These are phyloP conservation scores for Alosa sapidissima DNA, from an alignment of 2,797 vertebrate genomes.

Conservation along the genomic window DNA sequence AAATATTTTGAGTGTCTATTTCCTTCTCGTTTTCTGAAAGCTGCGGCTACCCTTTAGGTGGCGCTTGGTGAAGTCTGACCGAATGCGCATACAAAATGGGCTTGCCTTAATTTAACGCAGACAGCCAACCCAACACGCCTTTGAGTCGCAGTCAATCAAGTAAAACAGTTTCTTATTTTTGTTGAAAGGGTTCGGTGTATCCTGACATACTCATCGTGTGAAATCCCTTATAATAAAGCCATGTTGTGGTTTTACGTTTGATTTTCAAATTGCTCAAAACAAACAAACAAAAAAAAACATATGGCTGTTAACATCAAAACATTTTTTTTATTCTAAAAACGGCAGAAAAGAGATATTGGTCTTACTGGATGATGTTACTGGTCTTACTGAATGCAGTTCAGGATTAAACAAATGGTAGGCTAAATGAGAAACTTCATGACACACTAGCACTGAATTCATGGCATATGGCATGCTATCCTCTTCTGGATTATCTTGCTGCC, in stretches of 20 bases:
- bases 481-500: no score
- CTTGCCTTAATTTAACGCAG: not conserved
- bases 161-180: not conserved
- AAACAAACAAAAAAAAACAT: no score
- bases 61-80: not conserved
- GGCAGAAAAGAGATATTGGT: no score
- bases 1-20: not conserved
- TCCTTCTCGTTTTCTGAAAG: not conserved
- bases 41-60: not conserved
- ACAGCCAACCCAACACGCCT: not conserved
- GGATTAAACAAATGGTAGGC: no score
- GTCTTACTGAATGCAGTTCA: no score
- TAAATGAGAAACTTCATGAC: no score
- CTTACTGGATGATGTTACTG: no score
- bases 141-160: not conserved
- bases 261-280: no score
- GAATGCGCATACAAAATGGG: constrained; percentile 1
- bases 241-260: not conserved
- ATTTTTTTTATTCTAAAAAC: no score
- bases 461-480: no score
- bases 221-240: not conserved
- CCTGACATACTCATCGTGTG: not conserved
- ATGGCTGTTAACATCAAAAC: no score
- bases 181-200: not conserved
- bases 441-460: no score